Conservation (phyloP, 2,888 invertebrate genomes). For the Gymnosoma rotundatum region DNA sequence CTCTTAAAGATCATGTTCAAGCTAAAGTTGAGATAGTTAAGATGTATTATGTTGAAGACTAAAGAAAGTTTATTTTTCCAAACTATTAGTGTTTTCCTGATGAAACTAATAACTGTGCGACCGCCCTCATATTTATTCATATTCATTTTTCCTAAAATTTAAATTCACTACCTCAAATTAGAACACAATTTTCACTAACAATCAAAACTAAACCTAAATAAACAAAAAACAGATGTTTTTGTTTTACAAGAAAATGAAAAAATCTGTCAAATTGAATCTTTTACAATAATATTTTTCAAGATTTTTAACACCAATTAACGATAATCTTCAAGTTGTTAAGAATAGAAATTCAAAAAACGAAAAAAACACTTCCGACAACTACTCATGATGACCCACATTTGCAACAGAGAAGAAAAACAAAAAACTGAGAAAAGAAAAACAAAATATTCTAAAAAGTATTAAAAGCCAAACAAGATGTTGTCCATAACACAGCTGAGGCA, state of each 20-base stretch:
- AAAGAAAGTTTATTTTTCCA: too few species aligned
- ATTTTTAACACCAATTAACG: constrained; percentile 56
- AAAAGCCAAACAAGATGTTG: constrained; percentile 9
- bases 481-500: not conserved
- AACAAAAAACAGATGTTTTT: constrained; percentile 49
- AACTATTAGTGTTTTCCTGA: too few species aligned
- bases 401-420: not conserved
- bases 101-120: too few species aligned
- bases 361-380: constrained; percentile 41
- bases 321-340: constrained; percentile 45
- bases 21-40: too few species aligned
- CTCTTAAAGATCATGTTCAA: too few species aligned
- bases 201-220: constrained; percentile 23
- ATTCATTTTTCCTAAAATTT: too few species aligned
- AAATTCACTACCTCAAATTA: not conserved
- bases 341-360: not conserved
- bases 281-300: constrained; percentile 18
- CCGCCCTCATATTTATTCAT: too few species aligned
- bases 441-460: too few species aligned
- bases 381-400: constrained; percentile 49
- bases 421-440: constrained; percentile 8
- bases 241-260: constrained; percentile 16
- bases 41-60: too few species aligned
- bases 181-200: not conserved
- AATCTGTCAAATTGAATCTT: constrained; percentile 37